Evolutionary conservation across 2,888 invertebrate species (phyloP).

Genomic region (Lithophane ornitopus): DNA sequence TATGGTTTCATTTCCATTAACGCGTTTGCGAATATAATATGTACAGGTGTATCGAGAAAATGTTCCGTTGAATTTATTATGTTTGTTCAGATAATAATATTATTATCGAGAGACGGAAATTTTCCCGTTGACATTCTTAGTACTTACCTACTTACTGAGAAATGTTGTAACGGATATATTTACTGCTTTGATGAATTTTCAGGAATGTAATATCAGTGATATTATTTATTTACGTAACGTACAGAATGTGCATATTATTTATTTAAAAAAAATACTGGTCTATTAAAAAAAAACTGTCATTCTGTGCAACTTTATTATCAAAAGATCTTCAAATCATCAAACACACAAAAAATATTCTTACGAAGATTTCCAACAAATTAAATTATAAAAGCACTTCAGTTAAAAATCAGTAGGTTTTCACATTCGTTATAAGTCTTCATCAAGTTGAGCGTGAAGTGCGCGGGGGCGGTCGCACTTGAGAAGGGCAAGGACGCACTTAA

Average conservation of each 20-base stretch:
- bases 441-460: constrained; percentile 24
- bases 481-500: constrained; percentile 63
- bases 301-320: neutral
- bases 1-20: constrained; percentile 30
- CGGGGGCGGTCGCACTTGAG: constrained; percentile 27
- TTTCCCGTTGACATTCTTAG: neutral
- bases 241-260: too few species aligned
- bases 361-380: neutral
- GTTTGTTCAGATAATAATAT: neutral
- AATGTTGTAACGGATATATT: neutral
- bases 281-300: neutral
- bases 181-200: constrained; percentile 11
- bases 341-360: neutral
- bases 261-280: neutral
- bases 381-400: constrained; percentile 21
- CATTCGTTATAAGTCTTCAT: constrained; percentile 21
- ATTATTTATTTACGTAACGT: neutral
- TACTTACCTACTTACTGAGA: neutral
- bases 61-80: neutral
- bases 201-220: neutral
- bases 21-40: neutral
- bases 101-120: neutral
- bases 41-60: neutral
- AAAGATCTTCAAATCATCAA: constrained; percentile 5
- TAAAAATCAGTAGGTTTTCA: constrained; percentile 23